phyloP scores from a whole-genome alignment of 2,888 invertebrate species.

The Meiosimyza platycephala region DNA sequence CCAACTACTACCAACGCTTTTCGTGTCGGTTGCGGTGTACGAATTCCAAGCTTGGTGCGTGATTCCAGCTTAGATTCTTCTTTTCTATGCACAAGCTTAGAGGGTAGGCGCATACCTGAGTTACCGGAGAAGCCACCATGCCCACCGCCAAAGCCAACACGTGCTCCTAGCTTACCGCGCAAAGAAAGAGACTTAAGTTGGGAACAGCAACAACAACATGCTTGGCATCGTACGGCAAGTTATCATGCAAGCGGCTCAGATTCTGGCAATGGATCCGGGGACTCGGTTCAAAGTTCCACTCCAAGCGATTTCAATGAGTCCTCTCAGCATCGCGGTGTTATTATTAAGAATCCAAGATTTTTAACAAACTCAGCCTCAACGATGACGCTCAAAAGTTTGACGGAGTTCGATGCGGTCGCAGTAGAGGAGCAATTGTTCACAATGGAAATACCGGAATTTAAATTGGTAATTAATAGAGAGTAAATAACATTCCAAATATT shows the following conservation, averaged over 20 bases:
- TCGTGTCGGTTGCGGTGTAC: constrained; percentile 70
- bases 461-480: constrained; percentile 50
- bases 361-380: constrained; percentile 74
- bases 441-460: constrained; percentile 67
- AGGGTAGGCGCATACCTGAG: constrained; percentile 70
- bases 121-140: constrained; percentile 68
- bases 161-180: constrained; percentile 70
- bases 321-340: constrained; percentile 70
- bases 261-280: constrained; percentile 90
- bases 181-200: constrained; percentile 56
- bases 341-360: constrained; percentile 77
- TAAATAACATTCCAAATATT: too few relatives aligned
- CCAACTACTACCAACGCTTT: constrained; percentile 65
- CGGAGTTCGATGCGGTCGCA: constrained; percentile 75
- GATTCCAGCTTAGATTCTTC: constrained; percentile 67
- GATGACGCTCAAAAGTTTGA: constrained; percentile 74
- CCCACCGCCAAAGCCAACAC: constrained; percentile 75
- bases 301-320: constrained; percentile 68
- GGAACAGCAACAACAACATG: constrained; percentile 56
- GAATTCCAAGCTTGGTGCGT: constrained; percentile 55
- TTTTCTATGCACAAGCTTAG: constrained; percentile 70
- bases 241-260: constrained; percentile 89
- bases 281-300: constrained; percentile 80
- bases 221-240: constrained; percentile 69
- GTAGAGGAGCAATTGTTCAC: constrained; percentile 74